These are phyloP conservation scores for Beroe ovata DNA, from an alignment of 37 sponge, comb jelly and placozoan genomes.

Conservation along the genomic window DNA sequence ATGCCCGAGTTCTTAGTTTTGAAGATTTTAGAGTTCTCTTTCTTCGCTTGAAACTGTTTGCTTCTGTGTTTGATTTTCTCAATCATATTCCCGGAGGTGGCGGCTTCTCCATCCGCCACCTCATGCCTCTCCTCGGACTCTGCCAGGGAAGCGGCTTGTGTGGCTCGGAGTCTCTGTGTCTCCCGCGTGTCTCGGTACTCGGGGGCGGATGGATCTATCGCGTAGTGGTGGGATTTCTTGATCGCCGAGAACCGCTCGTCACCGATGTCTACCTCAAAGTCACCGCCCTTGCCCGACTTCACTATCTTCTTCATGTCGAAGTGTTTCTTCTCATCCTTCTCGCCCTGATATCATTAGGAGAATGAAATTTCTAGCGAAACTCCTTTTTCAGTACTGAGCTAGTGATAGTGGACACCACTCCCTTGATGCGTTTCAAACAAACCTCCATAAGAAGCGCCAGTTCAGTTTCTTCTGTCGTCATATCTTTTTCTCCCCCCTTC, in stretches of 20 bases:
- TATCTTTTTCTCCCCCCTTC: not conserved
- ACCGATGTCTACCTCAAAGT: constrained; percentile 27
- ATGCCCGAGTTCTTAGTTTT: constrained; percentile 16
- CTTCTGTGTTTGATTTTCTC: constrained; percentile 52
- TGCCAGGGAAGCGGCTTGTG: constrained; percentile 50
- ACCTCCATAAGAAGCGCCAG: constrained; percentile 59
- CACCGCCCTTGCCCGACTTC: constrained; percentile 16
- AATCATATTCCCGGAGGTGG: not conserved
- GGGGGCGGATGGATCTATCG: constrained; percentile 52
- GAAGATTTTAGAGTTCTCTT: constrained; percentile 3
- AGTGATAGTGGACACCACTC: too few relatives aligned
- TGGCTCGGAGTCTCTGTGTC: constrained; percentile 29
- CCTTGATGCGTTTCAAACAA: too few relatives aligned
- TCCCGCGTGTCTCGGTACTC: constrained; percentile 4
- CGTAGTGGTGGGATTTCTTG: constrained; percentile 48
- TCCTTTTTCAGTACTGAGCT: too few relatives aligned
- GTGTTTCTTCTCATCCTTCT: constrained; percentile 64
- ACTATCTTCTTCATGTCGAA: constrained; percentile 65
- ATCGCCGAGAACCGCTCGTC: constrained; percentile 50
- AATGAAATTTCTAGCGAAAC: too few relatives aligned
- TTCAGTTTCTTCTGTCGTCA: constrained; percentile 6
- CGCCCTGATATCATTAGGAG: constrained; percentile 6
- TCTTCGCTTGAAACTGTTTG: not conserved
- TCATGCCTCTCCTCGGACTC: not conserved
- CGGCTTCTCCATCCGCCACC: not conserved